Percentiles rank a stretch among this genome's conserved stretches.
These are phyloP conservation scores for Onthophagus taurus DNA, from an alignment of 1,140 invertebrate genomes.

Conservation along the genomic window DNA sequence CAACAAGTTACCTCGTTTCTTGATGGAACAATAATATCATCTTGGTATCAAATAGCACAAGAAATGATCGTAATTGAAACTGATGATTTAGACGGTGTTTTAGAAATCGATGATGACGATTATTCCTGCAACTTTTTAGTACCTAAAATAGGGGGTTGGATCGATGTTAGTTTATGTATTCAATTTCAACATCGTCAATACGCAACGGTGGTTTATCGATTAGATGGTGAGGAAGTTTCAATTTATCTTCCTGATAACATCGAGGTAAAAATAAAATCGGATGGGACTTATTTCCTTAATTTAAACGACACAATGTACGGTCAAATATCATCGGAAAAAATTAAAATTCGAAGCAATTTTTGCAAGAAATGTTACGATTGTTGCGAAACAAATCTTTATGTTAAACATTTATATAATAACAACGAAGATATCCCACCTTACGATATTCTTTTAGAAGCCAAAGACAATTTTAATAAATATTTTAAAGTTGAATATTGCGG, in stretches of 20 bases:
- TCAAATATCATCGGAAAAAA: neutral
- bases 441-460: conserved; percentile 9
- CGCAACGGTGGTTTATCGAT: neutral
- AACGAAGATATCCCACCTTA: neutral
- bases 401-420: neutral
- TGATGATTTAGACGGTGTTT: neutral
- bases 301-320: conserved; percentile 2
- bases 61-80: conserved; percentile 7
- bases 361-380: conserved; percentile 1
- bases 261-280: neutral
- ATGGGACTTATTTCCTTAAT: conserved; percentile 1
- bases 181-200: conserved; percentile 8
- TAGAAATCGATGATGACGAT: conserved; percentile 8
- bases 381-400: conserved; percentile 3
- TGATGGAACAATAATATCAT: conserved; percentile 7
- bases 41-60: conserved; percentile 4
- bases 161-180: neutral
- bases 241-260: neutral
- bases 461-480: conserved; percentile 5
- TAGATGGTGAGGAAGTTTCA: neutral
- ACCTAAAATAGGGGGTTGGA: conserved; percentile 7
- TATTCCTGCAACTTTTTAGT: conserved; percentile 10
- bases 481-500: conserved; percentile 5
- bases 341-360: neutral
- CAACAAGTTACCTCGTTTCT: conserved; percentile 1